phyloP scores from a whole-genome alignment of 37 sponge, comb jelly and placozoan genomes.

The Spongilla lacustris region DNA sequence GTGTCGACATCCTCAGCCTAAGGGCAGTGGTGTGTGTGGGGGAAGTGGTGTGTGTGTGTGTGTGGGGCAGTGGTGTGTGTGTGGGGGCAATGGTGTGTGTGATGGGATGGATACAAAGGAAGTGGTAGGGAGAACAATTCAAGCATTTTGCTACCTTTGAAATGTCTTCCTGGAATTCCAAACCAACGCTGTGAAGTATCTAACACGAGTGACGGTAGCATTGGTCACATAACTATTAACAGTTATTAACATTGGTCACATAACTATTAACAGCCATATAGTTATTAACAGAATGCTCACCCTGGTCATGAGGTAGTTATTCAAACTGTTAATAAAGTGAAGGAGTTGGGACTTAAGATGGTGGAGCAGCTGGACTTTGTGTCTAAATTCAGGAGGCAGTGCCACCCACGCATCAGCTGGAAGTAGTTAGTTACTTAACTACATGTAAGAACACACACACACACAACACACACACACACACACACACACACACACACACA shows the following conservation, averaged over 20 bases:
- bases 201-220: background rate
- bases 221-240: background rate
- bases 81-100: background rate
- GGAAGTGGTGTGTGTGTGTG: background rate
- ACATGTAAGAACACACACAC: background rate
- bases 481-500: background rate
- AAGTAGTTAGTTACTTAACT: background rate
- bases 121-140: background rate
- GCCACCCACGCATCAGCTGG: background rate
- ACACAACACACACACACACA: background rate
- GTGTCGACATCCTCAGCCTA: conserved; percentile 54
- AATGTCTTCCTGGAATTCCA: conserved; percentile 36
- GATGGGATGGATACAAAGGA: background rate
- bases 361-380: conserved; percentile 32
- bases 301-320: conserved; percentile 65
- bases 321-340: conserved; percentile 66
- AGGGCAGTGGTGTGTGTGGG: background rate
- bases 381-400: conserved; percentile 3
- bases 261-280: background rate
- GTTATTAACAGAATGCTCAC: conserved; percentile 32
- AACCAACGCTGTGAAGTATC: conserved; percentile 69
- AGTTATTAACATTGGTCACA: background rate
- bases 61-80: background rate
- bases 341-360: conserved; percentile 53
- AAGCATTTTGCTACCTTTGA: background rate